phyloP scores from a whole-genome alignment of 2,888 invertebrate genomes.

The Nephrocerus scutellatus region DNA sequence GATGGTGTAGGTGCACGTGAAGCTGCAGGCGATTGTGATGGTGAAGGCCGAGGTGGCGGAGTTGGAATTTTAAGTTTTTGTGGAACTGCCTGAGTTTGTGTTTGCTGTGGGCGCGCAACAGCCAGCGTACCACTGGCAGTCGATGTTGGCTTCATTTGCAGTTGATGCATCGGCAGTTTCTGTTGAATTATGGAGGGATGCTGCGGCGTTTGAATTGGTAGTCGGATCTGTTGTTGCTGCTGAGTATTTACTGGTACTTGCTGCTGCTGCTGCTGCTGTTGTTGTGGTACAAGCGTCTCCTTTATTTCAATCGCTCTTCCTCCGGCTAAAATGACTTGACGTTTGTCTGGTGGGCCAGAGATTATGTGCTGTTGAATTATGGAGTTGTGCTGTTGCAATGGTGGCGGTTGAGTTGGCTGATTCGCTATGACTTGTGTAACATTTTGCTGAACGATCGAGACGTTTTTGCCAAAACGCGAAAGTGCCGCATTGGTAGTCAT shows the following conservation, averaged over 20 bases:
- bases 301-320: conserved; percentile 35
- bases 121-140: no score
- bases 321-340: conserved; percentile 36
- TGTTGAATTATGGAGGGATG: conserved; percentile 39
- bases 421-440: conserved; percentile 11
- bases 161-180: conserved; percentile 28
- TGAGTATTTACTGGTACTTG: conserved; percentile 44
- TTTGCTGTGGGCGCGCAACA: no score
- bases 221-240: conserved; percentile 30
- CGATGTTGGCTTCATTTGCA: conserved; percentile 1
- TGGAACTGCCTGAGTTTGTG: no score
- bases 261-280: conserved; percentile 33
- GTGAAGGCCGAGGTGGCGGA: neutral
- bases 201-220: conserved; percentile 15
- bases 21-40: conserved; percentile 6
- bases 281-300: conserved; percentile 39
- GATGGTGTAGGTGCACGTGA: neutral
- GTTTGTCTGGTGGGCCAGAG: conserved; percentile 38
- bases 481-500: conserved; percentile 24
- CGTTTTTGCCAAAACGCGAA: conserved; percentile 28
- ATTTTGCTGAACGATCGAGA: conserved; percentile 46
- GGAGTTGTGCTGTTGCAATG: conserved; percentile 49
- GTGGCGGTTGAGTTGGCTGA: conserved; percentile 52
- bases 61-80: no score
- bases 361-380: conserved; percentile 44